Evolutionary conservation across 2,113 vertebrate species (phyloP), one percentile per base, ranked within the genome.

Genomic region (Tetraodon nigroviridis): DNA sequence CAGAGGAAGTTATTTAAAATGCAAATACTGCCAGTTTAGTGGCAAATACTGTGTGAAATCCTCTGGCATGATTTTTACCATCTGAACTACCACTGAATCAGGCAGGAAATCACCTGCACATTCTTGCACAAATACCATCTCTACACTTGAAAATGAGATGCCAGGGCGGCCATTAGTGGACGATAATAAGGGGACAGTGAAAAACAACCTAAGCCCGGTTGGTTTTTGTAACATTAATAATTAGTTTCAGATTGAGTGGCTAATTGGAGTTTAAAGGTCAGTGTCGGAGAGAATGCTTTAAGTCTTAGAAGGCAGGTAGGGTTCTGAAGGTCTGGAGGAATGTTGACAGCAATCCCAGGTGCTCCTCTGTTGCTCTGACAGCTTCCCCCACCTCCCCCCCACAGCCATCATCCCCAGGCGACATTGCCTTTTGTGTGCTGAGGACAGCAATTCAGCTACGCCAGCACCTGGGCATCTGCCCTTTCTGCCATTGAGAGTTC

Each of bases 201-300:
- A 84, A 88, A 90, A 87, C 88, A 90, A 85, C 88, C 80, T 80
- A 84, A 87, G 87, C 87, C 84, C 85, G 83, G 87, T 87, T 90
- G 85, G 81, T 87, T 88, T 91, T 88, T 79, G 69, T 83, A 80
- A 86, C 87, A 90, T 89, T 88, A 87, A 89, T 90, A 87, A 90
- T 89, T 81, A 81, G 89, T 89, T 79, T 84, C 57, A 80, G 78
- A 89, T 90, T 85, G 89, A 87, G 85, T 89, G 85, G 84, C 86
- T 90, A 91, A 90, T 91, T 88, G 83, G 76, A 75, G 84, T 86
- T 87, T 86, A 90, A 90, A 91, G 88, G 89, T 90, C 89, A 91
- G 82, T 82, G 81, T 86, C 84, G 84, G 72, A 17, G 65, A 76
- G 73, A 85, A 81, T 80, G 71, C 75, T 80, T 69, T 72, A 54